Evolutionary conservation across 2,113 vertebrate species (phyloP), one percentile per base, ranked within the genome.

Genomic region (Anarhynchus alexandrinus): DNA sequence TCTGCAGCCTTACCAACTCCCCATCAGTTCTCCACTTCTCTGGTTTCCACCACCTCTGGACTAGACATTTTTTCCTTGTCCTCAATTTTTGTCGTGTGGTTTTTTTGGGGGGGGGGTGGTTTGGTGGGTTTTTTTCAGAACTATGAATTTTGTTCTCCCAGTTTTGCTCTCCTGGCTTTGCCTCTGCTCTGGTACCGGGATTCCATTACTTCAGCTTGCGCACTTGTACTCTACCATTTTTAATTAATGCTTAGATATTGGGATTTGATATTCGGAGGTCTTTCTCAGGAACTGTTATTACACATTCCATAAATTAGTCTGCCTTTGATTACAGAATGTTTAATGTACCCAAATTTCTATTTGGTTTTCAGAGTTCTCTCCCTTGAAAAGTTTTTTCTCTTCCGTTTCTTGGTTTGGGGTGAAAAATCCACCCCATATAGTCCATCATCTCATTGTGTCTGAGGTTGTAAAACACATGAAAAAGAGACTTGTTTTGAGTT

Each of bases 121-220:
- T 0, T 4, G 8, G 36, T 25, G 40, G 20, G 6, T 12, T 5
- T 3, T 6, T 7, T 6, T 0, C 20, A 29, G 14, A 78, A 47
- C n/a, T 67, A 52, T 19, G 6, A 23, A 16, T 43, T 67, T 71
- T 71, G 8, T 64, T 32, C 5, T 81, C 26, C 15, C 80, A 21
- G 23, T 70, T 94, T 71, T 83, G 17, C 29, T 77, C 22, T 43
- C 16, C 13, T 62, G 40, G 2, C 6, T 70, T 76, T 86, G 10
- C 27, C 42, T 70, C 11, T 70, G 1, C 16, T 65, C 27, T 76
- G 9, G 6, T 32, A 67, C 29, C 30, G 45, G 20, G 6, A 61
- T 76, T 62, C 21, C 51, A 30, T 34, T 76, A 52, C 18, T 77
- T 57, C 30, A 67, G 17, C 21, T 72, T 85, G 19, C 4, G 1